phyloP scores from a whole-genome alignment of 1,140 invertebrate genomes.

The Solenopsis invicta region DNA sequence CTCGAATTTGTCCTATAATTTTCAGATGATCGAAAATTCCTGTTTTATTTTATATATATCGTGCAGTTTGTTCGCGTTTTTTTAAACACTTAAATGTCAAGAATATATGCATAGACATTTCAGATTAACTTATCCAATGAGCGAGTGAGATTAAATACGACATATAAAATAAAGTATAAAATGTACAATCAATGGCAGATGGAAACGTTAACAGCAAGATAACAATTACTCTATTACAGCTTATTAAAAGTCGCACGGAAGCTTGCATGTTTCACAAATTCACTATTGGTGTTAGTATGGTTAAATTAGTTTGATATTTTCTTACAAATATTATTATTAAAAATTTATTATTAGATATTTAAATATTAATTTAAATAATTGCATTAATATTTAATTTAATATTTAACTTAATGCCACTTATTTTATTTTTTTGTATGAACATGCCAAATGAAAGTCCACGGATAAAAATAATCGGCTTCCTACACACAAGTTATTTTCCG shows the following conservation, averaged over 20 bases:
- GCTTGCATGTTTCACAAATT: constrained; percentile 16
- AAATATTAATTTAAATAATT: no score
- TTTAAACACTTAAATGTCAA: constrained; percentile 4
- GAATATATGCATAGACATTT: neutral
- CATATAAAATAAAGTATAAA: neutral
- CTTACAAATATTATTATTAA: neutral
- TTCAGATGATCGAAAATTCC: neutral
- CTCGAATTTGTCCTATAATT: neutral
- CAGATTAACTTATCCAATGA: neutral
- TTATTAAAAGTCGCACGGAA: constrained; percentile 12
- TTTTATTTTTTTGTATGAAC: neutral
- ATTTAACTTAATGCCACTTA: neutral
- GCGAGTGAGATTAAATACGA: neutral
- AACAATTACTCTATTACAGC: neutral
- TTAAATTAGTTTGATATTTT: neutral
- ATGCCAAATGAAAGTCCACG: constrained; percentile 7
- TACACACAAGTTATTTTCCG: constrained; percentile 6
- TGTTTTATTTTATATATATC: neutral
- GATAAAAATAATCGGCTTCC: constrained; percentile 15
- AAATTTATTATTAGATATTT: neutral
- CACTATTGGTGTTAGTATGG: neutral
- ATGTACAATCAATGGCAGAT: no score
- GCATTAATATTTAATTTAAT: neutral
- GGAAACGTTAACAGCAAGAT: neutral
- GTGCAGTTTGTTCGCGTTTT: neutral